Base-by-base conservation (phyloP, 2,797 vertebrate species). In the Chromis chromis region DNA sequence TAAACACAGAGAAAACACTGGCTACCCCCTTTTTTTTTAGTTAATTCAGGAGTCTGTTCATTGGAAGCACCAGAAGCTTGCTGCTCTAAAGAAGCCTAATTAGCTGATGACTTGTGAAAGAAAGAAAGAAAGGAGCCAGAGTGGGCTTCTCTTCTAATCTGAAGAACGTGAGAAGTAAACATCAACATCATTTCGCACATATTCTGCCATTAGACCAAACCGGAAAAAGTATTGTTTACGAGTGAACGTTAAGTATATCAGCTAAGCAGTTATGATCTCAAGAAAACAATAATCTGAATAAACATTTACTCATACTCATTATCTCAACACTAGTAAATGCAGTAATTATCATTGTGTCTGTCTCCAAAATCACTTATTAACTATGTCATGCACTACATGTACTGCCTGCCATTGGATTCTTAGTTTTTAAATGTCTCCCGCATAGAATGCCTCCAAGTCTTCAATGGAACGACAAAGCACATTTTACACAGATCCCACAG, bases 1-100 rank as follows among this genome's bases (percentile, higher is more conserved):
- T 83, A 74, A 85, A 79, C 72, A 76, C 28, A 54, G 69, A 65
- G 64, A 40, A 72, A 76, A 39, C 28, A 68, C 49, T 12, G n/a
- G 13, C 53, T 70, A 73, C 36, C 44, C 56, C 21, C 50, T 56
- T 22, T 68, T n/a, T 40, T 55, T 76, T 68, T 54, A 39, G 65
- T 50, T 48, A 64, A 83, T 61, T 73, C 39, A 52, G 46, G 24
- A 57, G 46, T 46, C 19, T 39, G 65, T 79, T 75, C 48, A 33
- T 42, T n/a, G 59, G 65, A 49, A 63, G 40, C n/a, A 33, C 17
- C 22, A 50, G 54, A 63, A 68, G 5, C 39, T 64, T 70, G 53
- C 58, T 56, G 68, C 64, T 58, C 63, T 24, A 52, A 44, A 28
- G 61, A 39, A 65, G 25, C 36, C 40, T 49, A 62, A 79, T 74